These are phyloP conservation scores for Nyctibius bracteatus DNA, from an alignment of 2,113 vertebrate species.

Conservation along the genomic window DNA sequence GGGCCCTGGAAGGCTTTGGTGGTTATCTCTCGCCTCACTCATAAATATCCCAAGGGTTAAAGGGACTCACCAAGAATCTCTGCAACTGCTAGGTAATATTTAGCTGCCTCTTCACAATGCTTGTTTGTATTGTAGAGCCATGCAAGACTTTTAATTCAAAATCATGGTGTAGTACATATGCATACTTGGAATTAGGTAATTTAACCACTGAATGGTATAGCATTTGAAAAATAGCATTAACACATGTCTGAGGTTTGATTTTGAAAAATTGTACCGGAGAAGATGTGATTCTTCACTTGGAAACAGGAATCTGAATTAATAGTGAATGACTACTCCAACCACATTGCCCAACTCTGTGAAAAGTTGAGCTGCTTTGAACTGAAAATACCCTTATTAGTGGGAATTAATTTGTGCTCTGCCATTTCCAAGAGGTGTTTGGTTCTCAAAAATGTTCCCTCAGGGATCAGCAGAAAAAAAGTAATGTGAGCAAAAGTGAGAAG, in stretches of 20 bases:
- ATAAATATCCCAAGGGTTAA: not conserved
- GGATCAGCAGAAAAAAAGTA: not conserved
- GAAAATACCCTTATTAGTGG: not conserved
- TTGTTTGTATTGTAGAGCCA: not conserved
- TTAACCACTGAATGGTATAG: not conserved
- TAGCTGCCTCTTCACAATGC: not conserved
- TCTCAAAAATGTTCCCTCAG: not conserved
- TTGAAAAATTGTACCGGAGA: not conserved
- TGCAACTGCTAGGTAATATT: not conserved
- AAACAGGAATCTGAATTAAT: not conserved
- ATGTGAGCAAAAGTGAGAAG: not conserved
- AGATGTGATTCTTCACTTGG: not conserved
- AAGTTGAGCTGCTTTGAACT: not conserved
- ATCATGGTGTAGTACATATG: not conserved
- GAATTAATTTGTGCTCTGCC: not conserved
- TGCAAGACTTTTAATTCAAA: not conserved
- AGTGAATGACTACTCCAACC: not conserved
- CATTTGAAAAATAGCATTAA: not conserved
- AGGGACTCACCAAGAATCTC: not conserved
- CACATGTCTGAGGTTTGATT: not conserved
- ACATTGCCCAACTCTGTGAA: not conserved
- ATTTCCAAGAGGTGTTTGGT: not conserved
- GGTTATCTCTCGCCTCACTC: not conserved
- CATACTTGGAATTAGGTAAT: not conserved
- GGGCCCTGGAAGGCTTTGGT: not conserved